Evolutionary conservation across 2,888 invertebrate genomes (phyloP), one percentile per base, ranked within the genome.

Genomic region (Chymomyza amoena): DNA sequence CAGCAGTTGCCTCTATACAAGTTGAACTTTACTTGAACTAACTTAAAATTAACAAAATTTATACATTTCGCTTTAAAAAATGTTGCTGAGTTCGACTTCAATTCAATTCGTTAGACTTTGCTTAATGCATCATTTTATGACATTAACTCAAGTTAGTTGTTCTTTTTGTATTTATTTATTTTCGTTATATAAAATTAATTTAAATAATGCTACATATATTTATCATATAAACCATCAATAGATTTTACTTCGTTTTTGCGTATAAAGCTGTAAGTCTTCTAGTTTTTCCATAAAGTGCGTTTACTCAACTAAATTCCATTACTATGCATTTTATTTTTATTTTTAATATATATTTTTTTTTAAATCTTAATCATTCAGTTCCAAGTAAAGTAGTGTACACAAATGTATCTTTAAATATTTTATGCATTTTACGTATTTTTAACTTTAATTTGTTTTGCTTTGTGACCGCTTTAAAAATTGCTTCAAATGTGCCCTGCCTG

Each of bases 211-310:
- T 87, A 87, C 73, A 78, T 84, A 80, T 81, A 87, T 87, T 36
- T 32, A 51, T 16, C 32, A 61, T 39, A 61, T 28, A 61, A 63
- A 28, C 20, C 63, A 15, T 51, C 28, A 25, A 51, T 63, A 52
- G 32, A 57, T 57, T 32, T 51, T 60, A n/a, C n/a, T 61, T 61
- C 36, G 32, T 36, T 72, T 63, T 76, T 84, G 85, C 82, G 79
- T 85, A 81, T 89, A 89, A 89, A 89, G 89, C 88, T 87, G 85
- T 89, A 84, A 89, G 89, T 89, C 89, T 89, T 89, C 88, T 89
- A 87, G 83, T 76, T 80, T 75, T 77, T 75, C 60, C 73, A 72
- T 66, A 78, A 78, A 87, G 86, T 86, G 86, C 79, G 66, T 75
- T 73, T 77, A 70, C 75, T 84, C 86, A 86, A 84, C 81, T 83